Evolutionary conservation across 2,888 invertebrate species (phyloP).

Genomic region (Horisme vitalbata): DNA sequence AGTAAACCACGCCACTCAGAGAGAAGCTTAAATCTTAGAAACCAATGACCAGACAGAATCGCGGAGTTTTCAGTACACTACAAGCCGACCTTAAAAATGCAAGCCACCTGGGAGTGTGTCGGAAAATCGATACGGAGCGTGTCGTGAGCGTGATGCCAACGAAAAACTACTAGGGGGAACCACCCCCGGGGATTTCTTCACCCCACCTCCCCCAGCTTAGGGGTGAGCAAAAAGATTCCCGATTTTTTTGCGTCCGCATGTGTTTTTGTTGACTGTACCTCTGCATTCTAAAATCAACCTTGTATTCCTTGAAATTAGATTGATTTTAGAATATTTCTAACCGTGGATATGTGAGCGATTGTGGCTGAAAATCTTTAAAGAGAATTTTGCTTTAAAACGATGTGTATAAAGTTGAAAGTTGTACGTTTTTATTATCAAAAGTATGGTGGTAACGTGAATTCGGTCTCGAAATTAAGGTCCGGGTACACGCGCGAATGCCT

Average conservation of each 20-base stretch:
- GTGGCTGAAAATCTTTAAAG: slow-evolving; percentile 43
- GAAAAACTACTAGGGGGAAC: slow-evolving; percentile 75
- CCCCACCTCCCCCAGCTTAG: slow-evolving; percentile 58
- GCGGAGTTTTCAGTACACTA: no score
- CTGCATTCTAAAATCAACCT: slow-evolving; percentile 39
- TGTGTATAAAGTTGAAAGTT: slow-evolving; percentile 37
- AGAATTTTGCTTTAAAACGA: slow-evolving; percentile 37
- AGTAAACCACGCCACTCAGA: no score
- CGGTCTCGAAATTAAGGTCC: slow-evolving; percentile 63
- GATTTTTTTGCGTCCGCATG: slow-evolving; percentile 70
- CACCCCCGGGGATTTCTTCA: slow-evolving; percentile 64
- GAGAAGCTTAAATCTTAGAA: no score
- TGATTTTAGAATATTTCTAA: slow-evolving; percentile 29
- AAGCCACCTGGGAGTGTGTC: slow-evolving; percentile 72
- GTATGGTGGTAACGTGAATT: slow-evolving; percentile 57
- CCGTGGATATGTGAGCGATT: slow-evolving; percentile 67
- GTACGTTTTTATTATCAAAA: slow-evolving; percentile 41
- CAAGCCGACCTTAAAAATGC: slow-evolving; percentile 41
- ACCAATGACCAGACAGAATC: no score
- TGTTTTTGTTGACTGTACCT: slow-evolving; percentile 70
- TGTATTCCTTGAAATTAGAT: slow-evolving; percentile 17
- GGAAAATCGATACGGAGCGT: slow-evolving; percentile 78
- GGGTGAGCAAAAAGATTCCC: slow-evolving; percentile 78
- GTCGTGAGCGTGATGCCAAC: slow-evolving; percentile 78
- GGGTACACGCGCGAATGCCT: slow-evolving; percentile 66